phyloP scores from a whole-genome alignment of 2,888 invertebrate species.

The Nineta flava region DNA sequence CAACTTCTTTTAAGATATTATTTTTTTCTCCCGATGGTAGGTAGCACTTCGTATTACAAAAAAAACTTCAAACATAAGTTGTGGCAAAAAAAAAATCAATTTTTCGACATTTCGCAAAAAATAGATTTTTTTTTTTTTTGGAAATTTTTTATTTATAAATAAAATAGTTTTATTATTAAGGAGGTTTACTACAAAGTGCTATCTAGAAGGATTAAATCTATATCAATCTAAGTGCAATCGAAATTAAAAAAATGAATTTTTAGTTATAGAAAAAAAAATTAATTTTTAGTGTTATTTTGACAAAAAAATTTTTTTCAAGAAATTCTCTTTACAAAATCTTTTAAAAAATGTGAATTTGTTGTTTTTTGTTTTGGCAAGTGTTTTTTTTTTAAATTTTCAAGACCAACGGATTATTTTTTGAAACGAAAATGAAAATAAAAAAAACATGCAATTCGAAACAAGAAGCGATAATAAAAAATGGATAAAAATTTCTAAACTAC shows the following conservation, averaged over 20 bases:
- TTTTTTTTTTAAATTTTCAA: background rate
- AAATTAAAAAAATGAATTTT: conserved; percentile 1
- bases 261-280: background rate
- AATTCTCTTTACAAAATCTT: too few relatives aligned
- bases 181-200: conserved; percentile 5
- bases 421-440: background rate
- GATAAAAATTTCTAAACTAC: too few relatives aligned
- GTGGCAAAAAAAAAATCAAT: background rate
- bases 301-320: too few relatives aligned
- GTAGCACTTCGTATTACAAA: conserved; percentile 4
- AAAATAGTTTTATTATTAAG: too few relatives aligned
- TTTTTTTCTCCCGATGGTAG: background rate
- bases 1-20: conserved; percentile 61
- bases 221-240: background rate
- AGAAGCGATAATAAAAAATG: background rate
- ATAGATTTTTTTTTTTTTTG: background rate
- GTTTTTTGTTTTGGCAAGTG: too few relatives aligned
- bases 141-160: background rate
- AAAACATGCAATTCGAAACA: background rate
- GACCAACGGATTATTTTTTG: background rate
- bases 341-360: too few relatives aligned
- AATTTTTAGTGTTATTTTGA: background rate
- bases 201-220: conserved; percentile 4
- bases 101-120: background rate
- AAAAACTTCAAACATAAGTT: background rate